Evolutionary conservation across 2,113 vertebrate species (phyloP), one percentile per base, ranked within the genome.

Genomic region (Craseonycteris thonglongyai): DNA sequence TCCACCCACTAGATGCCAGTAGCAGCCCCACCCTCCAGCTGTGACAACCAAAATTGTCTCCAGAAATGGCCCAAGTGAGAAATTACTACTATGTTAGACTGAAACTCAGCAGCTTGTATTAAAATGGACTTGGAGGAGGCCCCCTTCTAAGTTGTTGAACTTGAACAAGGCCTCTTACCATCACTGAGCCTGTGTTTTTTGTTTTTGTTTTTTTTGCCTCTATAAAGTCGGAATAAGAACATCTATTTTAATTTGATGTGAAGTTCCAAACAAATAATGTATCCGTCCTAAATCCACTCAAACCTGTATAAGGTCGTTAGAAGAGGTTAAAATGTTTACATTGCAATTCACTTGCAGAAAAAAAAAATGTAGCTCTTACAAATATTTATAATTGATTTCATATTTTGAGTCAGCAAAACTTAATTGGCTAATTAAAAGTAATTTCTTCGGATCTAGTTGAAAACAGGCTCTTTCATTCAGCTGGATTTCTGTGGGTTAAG

Each of bases 361-460:
- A 28, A 74, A 45, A 30, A 75, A 45, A 5, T 2, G 13, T 6
- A 61, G 54, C 75, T 88, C n/a, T 80, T 75, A 74, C 80, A 85
- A 71, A 15, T 16, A 59, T 42, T 65, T 61, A 15, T 72, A 85
- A 85, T 91, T 78, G 61, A 86, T 63, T 94, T 93, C 49, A 42
- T 92, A n/a, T 63, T 93, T 86, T 89, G 81, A 84, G 35, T 86
- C 38, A 15, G 13, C n/a, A 91, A 93, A 91, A 63, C 61, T 78
- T 81, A 95, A 86, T 81, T 86, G 72, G 40, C 13, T 87, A 71
- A 86, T 65, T 95, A 65, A 89, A 91, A 63, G 26, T 88, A 51
- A 91, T 96, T 94, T 93, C 35, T 94, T 94, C 45, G 68, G 93
- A 95, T 96, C 58, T n/a, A n/a, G 42, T 71, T 80, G 85, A 76